phyloP scores from a whole-genome alignment of 2,888 invertebrate genomes.

The Yponomeuta plumbellus region DNA sequence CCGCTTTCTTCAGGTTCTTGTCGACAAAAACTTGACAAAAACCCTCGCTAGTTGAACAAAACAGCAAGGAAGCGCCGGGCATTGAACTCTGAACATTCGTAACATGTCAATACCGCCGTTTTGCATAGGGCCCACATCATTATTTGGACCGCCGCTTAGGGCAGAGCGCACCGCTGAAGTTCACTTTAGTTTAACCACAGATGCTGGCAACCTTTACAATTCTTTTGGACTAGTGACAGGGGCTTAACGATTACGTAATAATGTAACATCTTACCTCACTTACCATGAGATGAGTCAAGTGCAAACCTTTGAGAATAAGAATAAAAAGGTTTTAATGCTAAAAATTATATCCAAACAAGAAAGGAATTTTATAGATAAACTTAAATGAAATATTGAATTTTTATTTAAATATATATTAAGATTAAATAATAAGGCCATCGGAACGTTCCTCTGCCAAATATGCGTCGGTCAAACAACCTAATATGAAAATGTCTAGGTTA shows the following conservation, averaged over 20 bases:
- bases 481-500: not conserved
- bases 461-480: not conserved
- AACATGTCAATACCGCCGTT: conserved; percentile 66
- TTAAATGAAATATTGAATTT: no score
- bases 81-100: conserved; percentile 49
- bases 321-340: no score
- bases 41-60: conserved; percentile 41
- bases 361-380: no score
- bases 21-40: conserved; percentile 30
- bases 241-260: not conserved
- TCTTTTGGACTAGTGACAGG: not conserved
- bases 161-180: conserved; percentile 6
- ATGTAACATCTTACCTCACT: not conserved
- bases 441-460: not conserved
- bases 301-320: not conserved
- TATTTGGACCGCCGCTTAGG: conserved; percentile 42
- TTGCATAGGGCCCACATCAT: conserved; percentile 68
- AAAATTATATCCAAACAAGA: no score
- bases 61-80: conserved; percentile 50
- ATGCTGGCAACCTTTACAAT: no score
- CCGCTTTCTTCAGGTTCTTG: not conserved
- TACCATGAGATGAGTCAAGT: not conserved
- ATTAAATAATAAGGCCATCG: no score
- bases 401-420: no score
- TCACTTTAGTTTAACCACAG: not conserved